phyloP scores from a whole-genome alignment of 1,140 invertebrate genomes.

The Adoxophyes honmai region DNA sequence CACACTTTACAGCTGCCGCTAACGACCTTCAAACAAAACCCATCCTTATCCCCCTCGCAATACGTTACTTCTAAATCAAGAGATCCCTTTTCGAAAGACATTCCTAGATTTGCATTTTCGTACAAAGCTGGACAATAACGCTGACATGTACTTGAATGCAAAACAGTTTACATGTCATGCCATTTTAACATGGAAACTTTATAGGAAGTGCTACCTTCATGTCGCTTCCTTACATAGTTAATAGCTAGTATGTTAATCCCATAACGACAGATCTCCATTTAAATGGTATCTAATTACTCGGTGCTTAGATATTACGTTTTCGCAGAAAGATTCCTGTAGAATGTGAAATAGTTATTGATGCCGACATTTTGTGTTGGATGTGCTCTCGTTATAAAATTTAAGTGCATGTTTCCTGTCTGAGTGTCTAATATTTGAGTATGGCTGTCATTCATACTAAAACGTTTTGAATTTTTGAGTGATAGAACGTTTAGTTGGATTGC shows the following conservation, averaged over 20 bases:
- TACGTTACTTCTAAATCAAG: constrained; percentile 19
- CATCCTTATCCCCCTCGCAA: constrained; percentile 12
- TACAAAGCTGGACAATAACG: constrained; percentile 64
- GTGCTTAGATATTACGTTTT: too few relatives aligned
- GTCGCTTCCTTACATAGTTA: constrained; percentile 5
- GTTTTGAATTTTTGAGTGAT: too few relatives aligned
- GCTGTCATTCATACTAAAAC: not conserved
- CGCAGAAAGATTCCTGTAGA: too few relatives aligned
- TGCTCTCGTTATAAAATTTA: not conserved
- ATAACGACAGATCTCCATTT: too few relatives aligned
- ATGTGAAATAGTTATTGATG: too few relatives aligned
- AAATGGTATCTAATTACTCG: too few relatives aligned
- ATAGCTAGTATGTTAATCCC: not conserved
- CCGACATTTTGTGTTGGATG: too few relatives aligned
- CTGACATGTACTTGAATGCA: constrained; percentile 63
- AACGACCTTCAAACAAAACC: constrained; percentile 15
- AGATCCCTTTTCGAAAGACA: constrained; percentile 16
- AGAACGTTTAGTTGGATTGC: too few relatives aligned
- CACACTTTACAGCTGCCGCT: constrained; percentile 14
- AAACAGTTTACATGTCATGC: constrained; percentile 62
- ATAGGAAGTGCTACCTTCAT: constrained; percentile 45
- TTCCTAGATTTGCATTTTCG: constrained; percentile 29
- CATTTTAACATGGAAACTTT: constrained; percentile 54
- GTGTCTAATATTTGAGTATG: constrained; percentile 5
- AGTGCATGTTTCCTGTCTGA: not conserved